A percentile compares a stretch with the other conserved stretches of the same genome.
These are phyloP conservation scores for Eilema caniola DNA, from an alignment of 2,888 invertebrate species.

Conservation along the genomic window DNA sequence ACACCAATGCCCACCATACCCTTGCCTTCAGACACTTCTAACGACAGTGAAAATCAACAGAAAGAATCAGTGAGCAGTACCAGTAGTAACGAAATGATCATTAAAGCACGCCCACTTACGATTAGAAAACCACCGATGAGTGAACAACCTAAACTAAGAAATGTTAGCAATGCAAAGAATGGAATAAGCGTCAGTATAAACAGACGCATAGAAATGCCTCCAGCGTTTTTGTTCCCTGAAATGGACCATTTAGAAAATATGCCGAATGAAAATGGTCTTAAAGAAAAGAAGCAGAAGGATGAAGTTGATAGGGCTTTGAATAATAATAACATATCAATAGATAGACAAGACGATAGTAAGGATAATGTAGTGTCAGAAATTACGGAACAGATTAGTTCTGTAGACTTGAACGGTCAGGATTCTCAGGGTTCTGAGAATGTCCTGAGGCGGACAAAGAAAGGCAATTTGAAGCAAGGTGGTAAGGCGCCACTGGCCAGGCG, in stretches of 20 bases:
- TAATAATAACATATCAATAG: slow-evolving; percentile 64
- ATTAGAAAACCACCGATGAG: slow-evolving; percentile 94
- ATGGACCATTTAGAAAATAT: slow-evolving; percentile 88
- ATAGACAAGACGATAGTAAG: slow-evolving; percentile 72
- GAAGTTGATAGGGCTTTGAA: slow-evolving; percentile 80
- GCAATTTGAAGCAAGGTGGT: slow-evolving; percentile 92
- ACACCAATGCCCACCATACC: slow-evolving; percentile 72
- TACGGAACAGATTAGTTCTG: slow-evolving; percentile 83
- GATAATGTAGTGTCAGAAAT: slow-evolving; percentile 78
- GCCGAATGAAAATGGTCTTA: slow-evolving; percentile 74
- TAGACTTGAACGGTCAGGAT: slow-evolving; percentile 84
- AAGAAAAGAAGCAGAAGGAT: slow-evolving; percentile 76
- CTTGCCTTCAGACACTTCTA: slow-evolving; percentile 68
- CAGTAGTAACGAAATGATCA: slow-evolving; percentile 77
- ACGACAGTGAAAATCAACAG: slow-evolving; percentile 71
- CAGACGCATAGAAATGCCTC: slow-evolving; percentile 93
- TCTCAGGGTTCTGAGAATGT: slow-evolving; percentile 87
- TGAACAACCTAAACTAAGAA: slow-evolving; percentile 92
- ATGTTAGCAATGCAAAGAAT: slow-evolving; percentile 84
- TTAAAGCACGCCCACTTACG: slow-evolving; percentile 94
- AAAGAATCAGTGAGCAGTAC: slow-evolving; percentile 80
- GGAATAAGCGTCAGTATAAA: slow-evolving; percentile 90
- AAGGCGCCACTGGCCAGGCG: slow-evolving; percentile 92
- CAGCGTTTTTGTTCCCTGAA: slow-evolving; percentile 93
- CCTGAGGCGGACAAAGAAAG: slow-evolving; percentile 90